A percentile compares a stretch with the other conserved stretches of the same genome.
Evolutionary conservation across 2,113 vertebrate species (phyloP).

Genomic region (Ameiurus melas): DNA sequence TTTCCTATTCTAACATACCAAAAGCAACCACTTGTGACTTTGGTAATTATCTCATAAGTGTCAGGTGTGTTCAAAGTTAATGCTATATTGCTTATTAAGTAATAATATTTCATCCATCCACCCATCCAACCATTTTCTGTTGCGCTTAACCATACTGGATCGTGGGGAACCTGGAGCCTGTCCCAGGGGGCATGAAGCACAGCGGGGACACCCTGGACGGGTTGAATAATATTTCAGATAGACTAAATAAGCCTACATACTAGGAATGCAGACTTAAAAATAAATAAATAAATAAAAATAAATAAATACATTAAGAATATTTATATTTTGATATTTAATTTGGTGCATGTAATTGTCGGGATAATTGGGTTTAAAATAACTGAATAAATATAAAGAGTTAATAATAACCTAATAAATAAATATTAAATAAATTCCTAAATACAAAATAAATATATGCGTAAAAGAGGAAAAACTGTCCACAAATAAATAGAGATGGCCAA

Average conservation of each 20-base stretch:
- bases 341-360: not conserved
- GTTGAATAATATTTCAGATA: no score
- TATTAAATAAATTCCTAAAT: not conserved
- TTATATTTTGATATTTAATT: not conserved
- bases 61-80: not conserved
- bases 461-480: not conserved
- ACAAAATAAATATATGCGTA: not conserved
- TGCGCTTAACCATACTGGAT: no score
- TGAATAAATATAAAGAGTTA: not conserved
- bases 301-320: not conserved
- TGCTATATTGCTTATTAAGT: not conserved
- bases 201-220: no score
- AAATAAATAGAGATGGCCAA: not conserved
- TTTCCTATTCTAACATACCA: not conserved
- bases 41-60: not conserved
- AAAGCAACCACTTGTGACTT: not conserved
- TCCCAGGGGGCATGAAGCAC: no score
- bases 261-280: not conserved
- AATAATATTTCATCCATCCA: not conserved
- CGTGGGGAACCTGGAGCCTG: no score
- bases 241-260: not conserved
- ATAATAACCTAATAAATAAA: not conserved
- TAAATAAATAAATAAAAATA: not conserved
- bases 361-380: not conserved
- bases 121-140: no score